Evolutionary conservation across 2,888 invertebrate genomes (phyloP).

Genomic region (Drosophila prostipennis): DNA sequence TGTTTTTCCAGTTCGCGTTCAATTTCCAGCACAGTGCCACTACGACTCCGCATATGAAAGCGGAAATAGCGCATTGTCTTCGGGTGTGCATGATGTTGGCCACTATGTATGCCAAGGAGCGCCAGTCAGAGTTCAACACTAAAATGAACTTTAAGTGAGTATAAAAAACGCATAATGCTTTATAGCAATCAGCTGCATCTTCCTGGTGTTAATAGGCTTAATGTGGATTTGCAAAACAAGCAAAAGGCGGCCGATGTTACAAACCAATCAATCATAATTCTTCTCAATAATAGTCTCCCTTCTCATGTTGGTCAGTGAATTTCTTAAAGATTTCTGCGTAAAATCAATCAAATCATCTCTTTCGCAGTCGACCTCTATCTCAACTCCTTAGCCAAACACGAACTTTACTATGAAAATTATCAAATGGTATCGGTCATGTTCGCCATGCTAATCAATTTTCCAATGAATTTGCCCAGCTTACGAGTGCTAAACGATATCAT

Average conservation of each 20-base stretch:
- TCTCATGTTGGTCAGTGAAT: constrained; percentile 91
- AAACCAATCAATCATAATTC: constrained; percentile 93
- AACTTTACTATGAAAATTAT: constrained; percentile 94
- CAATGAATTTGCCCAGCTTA: constrained; percentile 87
- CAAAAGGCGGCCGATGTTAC: constrained; percentile 93
- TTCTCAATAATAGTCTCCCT: constrained; percentile 96
- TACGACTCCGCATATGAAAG: constrained; percentile 88
- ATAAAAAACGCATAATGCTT: not conserved
- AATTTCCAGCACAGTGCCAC: constrained; percentile 87
- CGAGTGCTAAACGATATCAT: constrained; percentile 94
- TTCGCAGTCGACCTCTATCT: constrained; percentile 79
- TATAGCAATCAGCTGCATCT: too few relatives aligned
- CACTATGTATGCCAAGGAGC: constrained; percentile 92
- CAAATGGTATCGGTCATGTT: constrained; percentile 97
- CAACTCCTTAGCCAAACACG: constrained; percentile 88
- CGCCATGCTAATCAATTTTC: constrained; percentile 94
- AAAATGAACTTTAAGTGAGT: constrained; percentile 91
- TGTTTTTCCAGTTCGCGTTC: constrained; percentile 86
- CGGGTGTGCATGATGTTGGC: constrained; percentile 89
- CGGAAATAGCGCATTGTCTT: constrained; percentile 89
- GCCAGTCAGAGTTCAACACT: constrained; percentile 94
- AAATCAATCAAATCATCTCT: too few relatives aligned
- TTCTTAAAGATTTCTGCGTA: too few relatives aligned
- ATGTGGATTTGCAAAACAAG: constrained; percentile 89
- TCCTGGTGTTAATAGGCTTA: not conserved